A percentile compares a stretch with the other conserved stretches of the same genome.
phyloP scores from a whole-genome alignment of 2,113 vertebrate genomes.

The Cryptomyrus ogoouensis region DNA sequence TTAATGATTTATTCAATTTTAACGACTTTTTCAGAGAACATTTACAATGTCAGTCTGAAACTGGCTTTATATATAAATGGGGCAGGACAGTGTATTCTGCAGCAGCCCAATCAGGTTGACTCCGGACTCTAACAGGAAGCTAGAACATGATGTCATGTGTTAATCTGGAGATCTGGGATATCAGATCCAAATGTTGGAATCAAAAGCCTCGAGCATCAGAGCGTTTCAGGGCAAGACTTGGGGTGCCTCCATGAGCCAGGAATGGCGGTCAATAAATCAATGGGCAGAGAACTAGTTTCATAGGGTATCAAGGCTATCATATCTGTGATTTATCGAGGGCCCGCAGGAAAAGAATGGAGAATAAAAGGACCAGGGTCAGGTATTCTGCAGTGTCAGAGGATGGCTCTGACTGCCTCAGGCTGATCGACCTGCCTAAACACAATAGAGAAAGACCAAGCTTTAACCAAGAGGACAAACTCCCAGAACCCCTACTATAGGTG shows the following conservation, averaged over 20 bases:
- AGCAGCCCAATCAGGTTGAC: neutral
- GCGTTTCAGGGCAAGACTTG: neutral
- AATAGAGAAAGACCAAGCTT: neutral
- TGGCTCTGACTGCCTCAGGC: neutral
- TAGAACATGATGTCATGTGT: neutral
- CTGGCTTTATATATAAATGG: neutral
- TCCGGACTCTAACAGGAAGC: neutral
- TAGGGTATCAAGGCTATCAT: neutral
- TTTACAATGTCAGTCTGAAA: neutral
- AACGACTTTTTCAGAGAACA: neutral
- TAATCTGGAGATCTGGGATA: neutral
- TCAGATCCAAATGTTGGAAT: neutral
- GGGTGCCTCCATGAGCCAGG: neutral
- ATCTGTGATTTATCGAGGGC: neutral
- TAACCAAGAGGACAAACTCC: neutral
- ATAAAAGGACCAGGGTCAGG: neutral
- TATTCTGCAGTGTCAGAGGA: neutral
- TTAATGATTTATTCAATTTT: neutral
- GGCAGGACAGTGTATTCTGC: neutral
- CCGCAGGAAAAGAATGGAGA: neutral
- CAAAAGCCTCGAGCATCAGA: neutral
- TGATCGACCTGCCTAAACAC: neutral
- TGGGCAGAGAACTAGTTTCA: conserved; percentile 1
- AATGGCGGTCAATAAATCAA: conserved; percentile 1
- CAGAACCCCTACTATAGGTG: neutral